phyloP scores from a whole-genome alignment of 2,888 invertebrate species.

The Agrochola lychnidis region DNA sequence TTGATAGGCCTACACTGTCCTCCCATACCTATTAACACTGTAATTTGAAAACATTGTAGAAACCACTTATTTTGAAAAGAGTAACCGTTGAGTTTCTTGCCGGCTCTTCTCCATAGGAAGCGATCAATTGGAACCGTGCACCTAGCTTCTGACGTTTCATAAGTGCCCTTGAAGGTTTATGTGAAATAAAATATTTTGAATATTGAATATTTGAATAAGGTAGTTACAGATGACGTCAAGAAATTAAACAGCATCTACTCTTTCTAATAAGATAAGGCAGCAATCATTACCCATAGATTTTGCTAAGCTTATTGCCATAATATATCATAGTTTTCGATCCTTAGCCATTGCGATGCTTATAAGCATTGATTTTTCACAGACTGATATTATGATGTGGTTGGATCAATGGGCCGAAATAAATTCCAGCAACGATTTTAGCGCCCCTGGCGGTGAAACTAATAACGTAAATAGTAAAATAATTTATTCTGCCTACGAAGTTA shows the following conservation, averaged over 20 bases:
- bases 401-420: background rate
- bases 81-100: too few species aligned
- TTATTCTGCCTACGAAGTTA: background rate
- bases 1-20: too few species aligned
- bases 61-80: too few species aligned
- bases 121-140: too few species aligned
- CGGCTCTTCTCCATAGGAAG: too few species aligned
- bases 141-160: too few species aligned
- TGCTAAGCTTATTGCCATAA: background rate
- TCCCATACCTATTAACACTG: too few species aligned
- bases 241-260: background rate
- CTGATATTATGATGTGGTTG: background rate
- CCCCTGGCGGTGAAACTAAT: conserved; percentile 5
- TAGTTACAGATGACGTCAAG: background rate
- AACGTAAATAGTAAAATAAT: background rate
- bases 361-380: background rate
- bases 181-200: too few species aligned
- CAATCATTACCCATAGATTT: background rate
- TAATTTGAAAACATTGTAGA: too few species aligned
- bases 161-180: too few species aligned
- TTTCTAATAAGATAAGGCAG: background rate
- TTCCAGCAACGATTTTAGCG: background rate
- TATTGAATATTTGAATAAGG: too few species aligned
- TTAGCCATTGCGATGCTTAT: background rate
- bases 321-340: background rate